Evolutionary conservation across 35 echinoderm and acorn worm genomes (phyloP).

Genomic region (Nesometra sesokonis): DNA sequence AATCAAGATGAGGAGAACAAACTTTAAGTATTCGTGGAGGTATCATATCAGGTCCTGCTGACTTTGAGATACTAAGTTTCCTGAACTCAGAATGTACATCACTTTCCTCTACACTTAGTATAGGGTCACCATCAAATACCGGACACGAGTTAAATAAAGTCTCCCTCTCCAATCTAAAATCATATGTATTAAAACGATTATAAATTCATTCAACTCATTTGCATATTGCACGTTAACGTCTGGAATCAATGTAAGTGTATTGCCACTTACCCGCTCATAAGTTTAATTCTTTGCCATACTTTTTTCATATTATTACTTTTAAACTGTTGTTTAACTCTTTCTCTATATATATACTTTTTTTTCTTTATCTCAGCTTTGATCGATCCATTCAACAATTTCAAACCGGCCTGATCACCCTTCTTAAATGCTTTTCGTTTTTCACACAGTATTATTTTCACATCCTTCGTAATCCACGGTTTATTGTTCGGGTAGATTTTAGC

Average conservation of each 20-base stretch:
- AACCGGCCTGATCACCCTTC: background rate
- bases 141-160: too few species aligned
- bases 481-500: background rate
- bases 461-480: background rate
- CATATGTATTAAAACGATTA: too few species aligned
- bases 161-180: too few species aligned
- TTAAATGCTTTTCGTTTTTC: background rate
- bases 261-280: background rate
- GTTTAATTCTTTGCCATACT: background rate
- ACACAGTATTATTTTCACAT: background rate
- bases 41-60: too few species aligned
- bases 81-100: too few species aligned
- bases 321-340: background rate
- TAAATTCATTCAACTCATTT: slow-evolving; percentile 1
- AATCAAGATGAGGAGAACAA: too few species aligned
- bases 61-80: too few species aligned
- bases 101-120: too few species aligned
- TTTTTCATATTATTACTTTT: background rate
- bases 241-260: background rate
- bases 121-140: too few species aligned
- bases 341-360: background rate
- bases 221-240: background rate
- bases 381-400: background rate
- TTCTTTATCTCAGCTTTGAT: background rate
- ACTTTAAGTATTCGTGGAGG: too few species aligned